phyloP scores from a whole-genome alignment of 2,113 vertebrate species.

The Pontoporia blainvillei region DNA sequence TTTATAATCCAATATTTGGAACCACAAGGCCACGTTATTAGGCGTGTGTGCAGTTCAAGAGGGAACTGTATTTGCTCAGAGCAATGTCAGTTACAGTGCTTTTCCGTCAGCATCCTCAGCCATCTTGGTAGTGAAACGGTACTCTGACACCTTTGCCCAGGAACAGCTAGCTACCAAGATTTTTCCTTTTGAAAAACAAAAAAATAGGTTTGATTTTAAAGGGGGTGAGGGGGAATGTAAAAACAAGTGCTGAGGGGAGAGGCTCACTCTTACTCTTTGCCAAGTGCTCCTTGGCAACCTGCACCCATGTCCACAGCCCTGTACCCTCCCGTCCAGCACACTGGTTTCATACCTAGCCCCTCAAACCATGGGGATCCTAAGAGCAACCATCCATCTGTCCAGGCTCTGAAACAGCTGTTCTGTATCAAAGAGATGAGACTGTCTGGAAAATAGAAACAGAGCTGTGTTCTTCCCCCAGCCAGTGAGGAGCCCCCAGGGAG shows the following conservation, averaged over 20 bases:
- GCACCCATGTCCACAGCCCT: accelerated
- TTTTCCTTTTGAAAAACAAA: neutral
- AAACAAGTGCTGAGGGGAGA: accelerated
- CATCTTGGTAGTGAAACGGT: neutral
- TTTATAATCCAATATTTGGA: neutral
- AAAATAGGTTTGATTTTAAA: neutral
- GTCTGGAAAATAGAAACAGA: neutral
- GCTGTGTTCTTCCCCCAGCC: accelerated
- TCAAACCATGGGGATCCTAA: accelerated
- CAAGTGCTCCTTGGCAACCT: accelerated
- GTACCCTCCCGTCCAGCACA: neutral
- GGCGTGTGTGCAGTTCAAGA: neutral
- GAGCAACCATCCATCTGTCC: neutral
- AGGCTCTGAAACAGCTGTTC: neutral
- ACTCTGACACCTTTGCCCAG: too few species aligned
- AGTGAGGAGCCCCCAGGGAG: accelerated
- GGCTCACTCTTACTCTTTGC: neutral
- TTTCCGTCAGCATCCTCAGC: neutral
- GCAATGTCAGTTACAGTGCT: accelerated
- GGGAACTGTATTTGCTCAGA: neutral
- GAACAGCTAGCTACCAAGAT: accelerated
- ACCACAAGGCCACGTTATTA: neutral
- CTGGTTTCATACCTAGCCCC: neutral
- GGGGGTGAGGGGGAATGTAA: too few species aligned
- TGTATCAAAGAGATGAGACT: neutral